Percentiles rank a stretch among this genome's conserved stretches.
These are phyloP conservation scores for Sebastes miniatus DNA, from an alignment of 2,797 vertebrate genomes.

Conservation along the genomic window DNA sequence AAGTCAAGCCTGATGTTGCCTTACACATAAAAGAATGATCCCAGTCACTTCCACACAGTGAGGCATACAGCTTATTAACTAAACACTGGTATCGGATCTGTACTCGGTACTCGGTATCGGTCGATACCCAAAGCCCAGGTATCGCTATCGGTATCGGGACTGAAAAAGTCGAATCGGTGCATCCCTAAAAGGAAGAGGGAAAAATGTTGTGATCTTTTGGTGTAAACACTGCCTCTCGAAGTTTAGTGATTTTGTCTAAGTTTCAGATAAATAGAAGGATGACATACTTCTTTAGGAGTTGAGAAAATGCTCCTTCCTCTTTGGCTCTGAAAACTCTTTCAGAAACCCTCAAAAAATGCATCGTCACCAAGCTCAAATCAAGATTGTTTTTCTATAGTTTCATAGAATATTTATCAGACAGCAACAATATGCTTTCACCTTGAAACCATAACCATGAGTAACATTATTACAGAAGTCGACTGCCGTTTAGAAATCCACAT, in stretches of 20 bases:
- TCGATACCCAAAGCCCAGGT: too few species aligned
- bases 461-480: neutral
- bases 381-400: neutral
- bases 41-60: too few species aligned
- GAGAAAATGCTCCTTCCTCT: neutral
- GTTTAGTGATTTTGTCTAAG: neutral
- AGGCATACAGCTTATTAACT: too few species aligned
- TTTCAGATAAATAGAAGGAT: neutral
- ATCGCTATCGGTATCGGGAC: too few species aligned
- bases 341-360: neutral
- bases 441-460: neutral
- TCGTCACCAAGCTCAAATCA: neutral
- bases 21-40: too few species aligned
- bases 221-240: neutral
- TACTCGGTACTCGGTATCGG: too few species aligned
- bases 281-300: neutral
- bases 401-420: constrained; percentile 2
- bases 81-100: too few species aligned
- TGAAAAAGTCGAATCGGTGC: too few species aligned
- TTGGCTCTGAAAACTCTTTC: neutral
- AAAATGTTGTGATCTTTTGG: neutral
- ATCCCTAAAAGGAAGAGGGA: neutral
- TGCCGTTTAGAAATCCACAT: neutral
- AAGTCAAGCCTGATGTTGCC: too few species aligned
- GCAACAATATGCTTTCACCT: constrained; percentile 7